Conservation (phyloP, 2,797 vertebrate species). For the Cyprinella venusta region DNA sequence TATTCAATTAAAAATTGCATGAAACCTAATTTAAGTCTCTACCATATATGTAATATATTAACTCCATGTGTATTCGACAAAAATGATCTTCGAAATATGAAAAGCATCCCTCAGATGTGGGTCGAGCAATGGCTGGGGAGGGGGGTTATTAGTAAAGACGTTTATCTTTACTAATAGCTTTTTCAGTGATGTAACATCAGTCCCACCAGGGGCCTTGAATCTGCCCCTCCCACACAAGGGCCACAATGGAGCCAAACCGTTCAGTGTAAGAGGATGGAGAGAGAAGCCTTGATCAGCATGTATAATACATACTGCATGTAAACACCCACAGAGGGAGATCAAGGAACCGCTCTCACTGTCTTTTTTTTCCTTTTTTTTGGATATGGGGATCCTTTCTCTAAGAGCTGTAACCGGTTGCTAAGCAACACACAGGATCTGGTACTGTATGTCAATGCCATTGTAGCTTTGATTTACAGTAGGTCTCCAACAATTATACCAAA, state of each 20-base stretch:
- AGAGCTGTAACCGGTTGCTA: slow-evolving; percentile 64
- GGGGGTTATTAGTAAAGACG: background rate
- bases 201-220: background rate
- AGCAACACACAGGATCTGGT: slow-evolving; percentile 59
- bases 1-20: no score
- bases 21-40: background rate
- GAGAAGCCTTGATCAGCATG: slow-evolving; percentile 25
- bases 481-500: slow-evolving; percentile 11
- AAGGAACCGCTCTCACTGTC: slow-evolving; percentile 42
- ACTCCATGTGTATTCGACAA: background rate
- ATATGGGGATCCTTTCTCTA: slow-evolving; percentile 53
- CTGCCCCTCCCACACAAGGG: slow-evolving; percentile 13
- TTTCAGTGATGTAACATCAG: background rate
- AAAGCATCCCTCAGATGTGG: background rate
- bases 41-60: background rate
- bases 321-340: slow-evolving; percentile 55
- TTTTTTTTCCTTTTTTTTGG: slow-evolving; percentile 53
- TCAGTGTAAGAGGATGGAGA: slow-evolving; percentile 9
- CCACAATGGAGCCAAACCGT: background rate
- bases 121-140: background rate
- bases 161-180: slow-evolving; percentile 19
- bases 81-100: background rate
- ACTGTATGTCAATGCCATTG: slow-evolving; percentile 57
- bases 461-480: slow-evolving; percentile 40
- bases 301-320: slow-evolving; percentile 40